Evolutionary conservation across 2,888 invertebrate genomes (phyloP).

Genomic region (Amblyteles armatorius): DNA sequence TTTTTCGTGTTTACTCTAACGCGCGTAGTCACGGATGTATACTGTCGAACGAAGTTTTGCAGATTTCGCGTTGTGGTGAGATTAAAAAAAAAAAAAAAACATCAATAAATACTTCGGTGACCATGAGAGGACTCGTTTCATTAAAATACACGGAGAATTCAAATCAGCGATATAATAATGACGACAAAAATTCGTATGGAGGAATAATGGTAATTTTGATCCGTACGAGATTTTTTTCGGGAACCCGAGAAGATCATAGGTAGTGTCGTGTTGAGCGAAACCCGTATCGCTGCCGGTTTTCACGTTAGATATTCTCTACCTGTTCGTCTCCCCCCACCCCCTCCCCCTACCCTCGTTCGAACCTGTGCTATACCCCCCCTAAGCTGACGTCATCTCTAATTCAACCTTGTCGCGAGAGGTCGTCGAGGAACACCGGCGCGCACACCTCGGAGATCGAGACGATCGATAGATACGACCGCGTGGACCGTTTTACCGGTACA

Average conservation of each 20-base stretch:
- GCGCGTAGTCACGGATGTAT: neutral
- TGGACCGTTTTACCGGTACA: neutral
- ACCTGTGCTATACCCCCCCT: conserved; percentile 41
- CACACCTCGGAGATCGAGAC: conserved; percentile 51
- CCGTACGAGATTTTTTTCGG: conserved; percentile 22
- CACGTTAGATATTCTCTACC: conserved; percentile 64
- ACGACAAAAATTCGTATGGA: neutral
- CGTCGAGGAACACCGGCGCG: conserved; percentile 53
- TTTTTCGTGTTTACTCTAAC: conserved; percentile 5
- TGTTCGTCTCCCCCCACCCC: conserved; percentile 60
- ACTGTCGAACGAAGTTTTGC: neutral
- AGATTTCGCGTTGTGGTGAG: neutral
- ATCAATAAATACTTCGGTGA: conserved; percentile 1
- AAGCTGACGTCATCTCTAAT: conserved; percentile 72
- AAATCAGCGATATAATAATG: neutral
- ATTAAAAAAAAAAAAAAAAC: neutral
- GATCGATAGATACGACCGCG: conserved; percentile 49
- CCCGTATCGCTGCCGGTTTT: conserved; percentile 39
- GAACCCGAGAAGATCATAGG: conserved; percentile 30
- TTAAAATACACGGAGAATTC: conserved; percentile 16
- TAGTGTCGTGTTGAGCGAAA: conserved; percentile 9
- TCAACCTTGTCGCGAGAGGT: conserved; percentile 69
- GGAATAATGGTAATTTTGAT: conserved; percentile 42
- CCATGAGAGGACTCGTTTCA: conserved; percentile 47
- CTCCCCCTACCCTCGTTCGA: conserved; percentile 23